phyloP scores from a whole-genome alignment of 53 echinoderm and acorn worm genomes.

The Antedon mediterranea region DNA sequence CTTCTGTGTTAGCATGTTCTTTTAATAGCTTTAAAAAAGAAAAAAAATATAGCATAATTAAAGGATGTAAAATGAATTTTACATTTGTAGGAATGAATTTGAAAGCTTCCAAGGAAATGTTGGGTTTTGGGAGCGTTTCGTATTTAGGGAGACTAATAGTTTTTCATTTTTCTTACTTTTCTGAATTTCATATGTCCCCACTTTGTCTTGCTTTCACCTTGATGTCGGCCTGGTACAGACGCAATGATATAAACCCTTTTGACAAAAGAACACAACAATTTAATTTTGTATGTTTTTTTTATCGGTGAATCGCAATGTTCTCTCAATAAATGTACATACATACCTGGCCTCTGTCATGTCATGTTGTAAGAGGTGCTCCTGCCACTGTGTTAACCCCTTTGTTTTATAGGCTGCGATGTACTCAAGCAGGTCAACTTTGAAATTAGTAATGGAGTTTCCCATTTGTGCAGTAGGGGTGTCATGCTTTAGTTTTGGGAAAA shows the following conservation, averaged over 20 bases:
- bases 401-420: slow-evolving; percentile 60
- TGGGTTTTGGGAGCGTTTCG: too few species aligned
- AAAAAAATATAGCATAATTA: background rate
- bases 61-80: too few species aligned
- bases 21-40: slow-evolving; percentile 32
- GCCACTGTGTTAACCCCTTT: slow-evolving; percentile 52
- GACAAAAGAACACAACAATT: too few species aligned
- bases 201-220: slow-evolving; percentile 46
- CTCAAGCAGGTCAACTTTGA: slow-evolving; percentile 63
- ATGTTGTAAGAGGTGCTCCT: slow-evolving; percentile 56
- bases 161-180: slow-evolving; percentile 32
- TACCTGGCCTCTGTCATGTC: slow-evolving; percentile 73
- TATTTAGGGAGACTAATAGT: too few species aligned
- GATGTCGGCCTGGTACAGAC: slow-evolving; percentile 78
- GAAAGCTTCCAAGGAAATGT: too few species aligned
- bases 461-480: slow-evolving; percentile 4
- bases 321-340: background rate
- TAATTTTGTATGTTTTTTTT: too few species aligned
- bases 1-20: slow-evolving; percentile 33
- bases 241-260: slow-evolving; percentile 64
- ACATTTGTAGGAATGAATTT: too few species aligned
- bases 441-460: slow-evolving; percentile 45
- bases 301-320: too few species aligned
- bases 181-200: slow-evolving; percentile 84
- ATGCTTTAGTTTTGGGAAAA: slow-evolving; percentile 49